Evolutionary conservation across 2,797 vertebrate genomes (phyloP).

Genomic region (Neosilurus mollespiculum): DNA sequence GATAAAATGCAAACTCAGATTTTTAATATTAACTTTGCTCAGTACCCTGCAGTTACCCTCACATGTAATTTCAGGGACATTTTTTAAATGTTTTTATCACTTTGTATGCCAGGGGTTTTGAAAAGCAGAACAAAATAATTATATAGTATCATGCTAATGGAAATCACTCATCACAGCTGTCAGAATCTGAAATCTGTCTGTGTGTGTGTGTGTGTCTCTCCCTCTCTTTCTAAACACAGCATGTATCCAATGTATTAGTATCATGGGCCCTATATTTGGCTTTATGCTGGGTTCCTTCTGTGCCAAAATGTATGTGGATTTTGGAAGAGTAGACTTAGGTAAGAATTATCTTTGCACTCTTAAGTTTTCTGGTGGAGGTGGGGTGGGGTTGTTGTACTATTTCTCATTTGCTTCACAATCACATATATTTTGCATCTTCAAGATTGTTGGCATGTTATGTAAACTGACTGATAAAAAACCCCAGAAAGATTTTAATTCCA

Average conservation of each 20-base stretch:
- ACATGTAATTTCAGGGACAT: not conserved
- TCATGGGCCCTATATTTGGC: slow-evolving; percentile 85
- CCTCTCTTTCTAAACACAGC: slow-evolving; percentile 67
- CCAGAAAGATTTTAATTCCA: no score
- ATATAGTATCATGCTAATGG: not conserved
- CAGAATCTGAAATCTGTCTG: not conserved
- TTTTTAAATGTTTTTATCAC: no score
- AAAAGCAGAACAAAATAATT: no score
- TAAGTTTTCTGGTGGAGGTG: no score
- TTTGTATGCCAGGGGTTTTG: not conserved
- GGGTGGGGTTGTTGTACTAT: no score
- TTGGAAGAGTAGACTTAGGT: slow-evolving; percentile 86
- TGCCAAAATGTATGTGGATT: slow-evolving; percentile 87
- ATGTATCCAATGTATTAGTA: slow-evolving; percentile 79
- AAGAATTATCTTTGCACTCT: slow-evolving; percentile 40
- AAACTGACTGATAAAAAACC: no score
- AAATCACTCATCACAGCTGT: not conserved
- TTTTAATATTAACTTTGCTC: not conserved
- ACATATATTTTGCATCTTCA: no score
- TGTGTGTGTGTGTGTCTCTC: not conserved
- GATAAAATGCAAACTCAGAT: not conserved
- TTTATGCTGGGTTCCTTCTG: slow-evolving; percentile 86
- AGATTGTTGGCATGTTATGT: no score
- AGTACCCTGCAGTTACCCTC: not conserved
- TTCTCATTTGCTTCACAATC: no score